Conservation (phyloP, 2,113 vertebrate genomes). For the Rhodinocichla rosea region DNA sequence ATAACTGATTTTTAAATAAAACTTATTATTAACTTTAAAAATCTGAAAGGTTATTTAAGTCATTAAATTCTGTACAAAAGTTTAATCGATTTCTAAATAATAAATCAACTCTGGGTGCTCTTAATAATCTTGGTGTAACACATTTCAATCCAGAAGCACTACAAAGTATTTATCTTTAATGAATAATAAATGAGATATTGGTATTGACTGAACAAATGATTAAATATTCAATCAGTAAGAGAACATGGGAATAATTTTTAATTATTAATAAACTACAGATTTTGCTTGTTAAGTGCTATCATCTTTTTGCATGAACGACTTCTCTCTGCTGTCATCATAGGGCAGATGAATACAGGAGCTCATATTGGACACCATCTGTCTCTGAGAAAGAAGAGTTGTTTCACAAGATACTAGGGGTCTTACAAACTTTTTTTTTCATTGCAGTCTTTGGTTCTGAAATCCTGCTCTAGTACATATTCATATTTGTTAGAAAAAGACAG, state of each 20-base stretch:
- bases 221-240: constrained; percentile 81
- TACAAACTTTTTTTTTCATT: not conserved
- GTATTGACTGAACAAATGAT: constrained; percentile 78
- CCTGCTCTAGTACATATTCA: not conserved
- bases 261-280: constrained; percentile 77
- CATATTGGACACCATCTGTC: not conserved
- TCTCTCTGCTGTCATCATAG: constrained; percentile 38
- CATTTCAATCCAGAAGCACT: constrained; percentile 70
- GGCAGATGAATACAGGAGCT: constrained; percentile 45
- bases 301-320: constrained; percentile 63
- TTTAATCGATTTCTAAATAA: constrained; percentile 76
- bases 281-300: constrained; percentile 68
- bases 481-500: not conserved
- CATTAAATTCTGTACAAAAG: constrained; percentile 63
- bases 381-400: not conserved
- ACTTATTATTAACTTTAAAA: constrained; percentile 39
- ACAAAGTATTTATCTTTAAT: constrained; percentile 80
- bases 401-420: not conserved
- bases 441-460: not conserved
- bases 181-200: constrained; percentile 79
- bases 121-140: constrained; percentile 69
- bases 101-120: constrained; percentile 68
- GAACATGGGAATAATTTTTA: constrained; percentile 75
- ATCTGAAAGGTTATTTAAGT: constrained; percentile 45
- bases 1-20: constrained; percentile 15